A percentile compares a stretch with the other conserved stretches of the same genome.
Conservation (phyloP, 2,888 invertebrate genomes). For the Heliothis peltigera region DNA sequence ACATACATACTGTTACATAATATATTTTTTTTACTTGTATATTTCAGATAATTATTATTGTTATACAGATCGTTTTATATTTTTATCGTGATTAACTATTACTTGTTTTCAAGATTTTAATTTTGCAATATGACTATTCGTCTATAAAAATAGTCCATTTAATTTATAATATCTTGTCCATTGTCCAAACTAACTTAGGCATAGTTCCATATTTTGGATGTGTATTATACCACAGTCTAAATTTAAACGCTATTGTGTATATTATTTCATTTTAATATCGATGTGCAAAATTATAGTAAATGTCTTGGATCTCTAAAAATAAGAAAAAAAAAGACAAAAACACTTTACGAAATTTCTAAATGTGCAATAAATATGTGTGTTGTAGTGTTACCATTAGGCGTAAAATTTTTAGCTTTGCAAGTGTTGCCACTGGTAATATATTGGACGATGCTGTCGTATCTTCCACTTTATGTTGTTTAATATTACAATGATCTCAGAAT, state of each 20-base stretch:
- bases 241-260: conserved; percentile 88
- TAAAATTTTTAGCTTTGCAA: conserved; percentile 83
- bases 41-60: conserved; percentile 89
- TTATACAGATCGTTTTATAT: conserved; percentile 87
- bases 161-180: conserved; percentile 85
- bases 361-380: conserved; percentile 91
- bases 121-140: conserved; percentile 72
- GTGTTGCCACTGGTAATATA: conserved; percentile 71
- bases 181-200: conserved; percentile 88
- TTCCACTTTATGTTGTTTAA: conserved; percentile 74
- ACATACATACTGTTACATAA: conserved; percentile 81
- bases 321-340: conserved; percentile 89
- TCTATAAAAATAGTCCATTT: conserved; percentile 83
- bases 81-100: conserved; percentile 84
- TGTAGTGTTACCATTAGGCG: conserved; percentile 90
- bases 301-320: conserved; percentile 90
- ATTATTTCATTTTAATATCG: conserved; percentile 87
- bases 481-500: conserved; percentile 84
- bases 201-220: conserved; percentile 90
- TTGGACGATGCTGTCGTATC: conserved; percentile 64
- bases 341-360: conserved; percentile 90
- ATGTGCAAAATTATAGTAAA: conserved; percentile 90
- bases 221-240: conserved; percentile 88
- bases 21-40: conserved; percentile 88
- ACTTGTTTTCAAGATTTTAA: conserved; percentile 80